phyloP scores from a whole-genome alignment of 2,113 vertebrate species.

The Gambusia holbrooki region DNA sequence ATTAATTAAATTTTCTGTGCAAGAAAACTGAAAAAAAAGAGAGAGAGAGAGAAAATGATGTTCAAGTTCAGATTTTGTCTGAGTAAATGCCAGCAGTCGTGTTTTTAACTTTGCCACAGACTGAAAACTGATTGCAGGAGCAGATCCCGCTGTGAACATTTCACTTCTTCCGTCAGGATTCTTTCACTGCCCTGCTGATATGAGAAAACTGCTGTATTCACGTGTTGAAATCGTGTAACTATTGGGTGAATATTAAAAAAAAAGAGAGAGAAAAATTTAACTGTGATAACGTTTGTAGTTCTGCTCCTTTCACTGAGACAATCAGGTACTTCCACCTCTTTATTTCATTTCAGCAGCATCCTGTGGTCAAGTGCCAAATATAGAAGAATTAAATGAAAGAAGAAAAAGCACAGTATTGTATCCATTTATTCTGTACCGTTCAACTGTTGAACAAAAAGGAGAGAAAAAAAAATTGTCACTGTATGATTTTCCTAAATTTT shows the following conservation, averaged over 20 bases:
- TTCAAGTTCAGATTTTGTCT: slow-evolving; percentile 4
- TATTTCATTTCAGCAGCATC: slow-evolving; percentile 69
- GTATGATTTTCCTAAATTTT: slow-evolving; percentile 83
- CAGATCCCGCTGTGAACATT: background rate
- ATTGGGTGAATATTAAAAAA: background rate
- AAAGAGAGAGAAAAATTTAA: background rate
- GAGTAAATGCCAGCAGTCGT: background rate
- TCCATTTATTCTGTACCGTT: slow-evolving; percentile 76
- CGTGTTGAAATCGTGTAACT: background rate
- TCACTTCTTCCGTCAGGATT: background rate
- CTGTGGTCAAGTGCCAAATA: slow-evolving; percentile 85
- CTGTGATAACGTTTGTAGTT: slow-evolving; percentile 7
- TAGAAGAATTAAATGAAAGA: slow-evolving; percentile 53
- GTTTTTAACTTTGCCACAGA: background rate
- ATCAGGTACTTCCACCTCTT: slow-evolving; percentile 52
- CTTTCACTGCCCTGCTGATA: background rate
- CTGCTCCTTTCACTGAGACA: slow-evolving; percentile 37
- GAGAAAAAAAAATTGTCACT: slow-evolving; percentile 66
- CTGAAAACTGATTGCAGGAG: too few species aligned
- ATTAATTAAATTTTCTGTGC: slow-evolving; percentile 1
- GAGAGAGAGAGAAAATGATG: background rate
- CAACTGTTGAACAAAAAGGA: slow-evolving; percentile 73
- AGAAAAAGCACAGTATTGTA: slow-evolving; percentile 76
- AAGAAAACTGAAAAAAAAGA: background rate
- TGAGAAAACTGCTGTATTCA: slow-evolving; percentile 15